Evolutionary conservation across 2,888 invertebrate species (phyloP).

Genomic region (Barypeithes pellucidus): DNA sequence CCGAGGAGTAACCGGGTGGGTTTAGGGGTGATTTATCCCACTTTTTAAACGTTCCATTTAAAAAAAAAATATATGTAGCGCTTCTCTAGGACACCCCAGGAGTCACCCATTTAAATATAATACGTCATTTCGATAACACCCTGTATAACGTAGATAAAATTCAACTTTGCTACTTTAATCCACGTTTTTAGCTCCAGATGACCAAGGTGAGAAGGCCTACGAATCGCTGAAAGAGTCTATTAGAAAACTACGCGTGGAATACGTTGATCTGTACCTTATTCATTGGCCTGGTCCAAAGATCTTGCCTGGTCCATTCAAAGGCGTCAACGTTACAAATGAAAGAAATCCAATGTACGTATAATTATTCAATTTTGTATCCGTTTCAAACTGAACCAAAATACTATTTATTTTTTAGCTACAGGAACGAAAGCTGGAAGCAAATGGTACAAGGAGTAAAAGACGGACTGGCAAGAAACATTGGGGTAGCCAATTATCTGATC

Average conservation of each 20-base stretch:
- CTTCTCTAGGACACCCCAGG: too few relatives aligned
- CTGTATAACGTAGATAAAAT: too few relatives aligned
- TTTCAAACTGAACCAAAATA: too few relatives aligned
- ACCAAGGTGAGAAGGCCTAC: constrained; percentile 73
- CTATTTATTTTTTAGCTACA: constrained; percentile 50
- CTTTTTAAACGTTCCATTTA: too few relatives aligned
- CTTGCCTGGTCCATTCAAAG: constrained; percentile 79
- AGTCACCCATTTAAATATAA: too few relatives aligned
- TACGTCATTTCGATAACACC: too few relatives aligned
- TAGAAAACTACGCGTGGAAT: constrained; percentile 76
- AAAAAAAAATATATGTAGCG: too few relatives aligned
- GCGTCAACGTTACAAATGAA: constrained; percentile 71
- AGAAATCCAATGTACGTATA: constrained; percentile 52
- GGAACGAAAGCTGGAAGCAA: constrained; percentile 80
- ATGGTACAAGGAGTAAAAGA: constrained; percentile 77
- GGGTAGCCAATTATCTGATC: constrained; percentile 86
- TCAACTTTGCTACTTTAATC: too few relatives aligned
- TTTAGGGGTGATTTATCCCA: too few relatives aligned
- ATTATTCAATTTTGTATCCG: too few relatives aligned
- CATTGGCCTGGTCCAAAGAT: constrained; percentile 88
- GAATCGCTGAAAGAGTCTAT: constrained; percentile 76
- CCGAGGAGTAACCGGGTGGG: too few relatives aligned
- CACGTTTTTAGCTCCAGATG: constrained; percentile 73
- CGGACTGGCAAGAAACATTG: constrained; percentile 79
- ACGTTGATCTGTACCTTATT: constrained; percentile 86